Conservation (phyloP, 2,113 vertebrate genomes). For the Bothrops jararaca region DNA sequence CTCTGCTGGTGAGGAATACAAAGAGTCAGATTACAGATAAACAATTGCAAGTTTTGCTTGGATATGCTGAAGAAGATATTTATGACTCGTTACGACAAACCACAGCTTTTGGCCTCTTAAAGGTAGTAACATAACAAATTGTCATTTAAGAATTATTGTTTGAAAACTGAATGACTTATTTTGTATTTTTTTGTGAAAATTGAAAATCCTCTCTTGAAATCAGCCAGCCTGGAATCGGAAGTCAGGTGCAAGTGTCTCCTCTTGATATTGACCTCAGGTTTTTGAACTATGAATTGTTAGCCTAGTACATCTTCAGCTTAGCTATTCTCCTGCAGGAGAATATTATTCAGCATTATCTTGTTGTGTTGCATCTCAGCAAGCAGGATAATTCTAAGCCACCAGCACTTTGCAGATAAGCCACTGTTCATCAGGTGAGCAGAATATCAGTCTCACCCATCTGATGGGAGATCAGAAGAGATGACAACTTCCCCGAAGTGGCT, state of each 20-base stretch:
- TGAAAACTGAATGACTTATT: background rate
- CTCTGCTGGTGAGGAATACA: constrained; percentile 83
- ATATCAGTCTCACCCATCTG: background rate
- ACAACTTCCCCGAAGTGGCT: background rate
- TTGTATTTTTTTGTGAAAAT: background rate
- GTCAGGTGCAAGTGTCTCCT: background rate
- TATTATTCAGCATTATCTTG: background rate
- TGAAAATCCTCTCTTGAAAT: background rate
- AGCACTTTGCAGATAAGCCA: background rate
- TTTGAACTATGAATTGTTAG: background rate
- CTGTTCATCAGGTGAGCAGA: background rate
- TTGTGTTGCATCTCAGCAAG: background rate
- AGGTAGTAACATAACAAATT: constrained; percentile 66
- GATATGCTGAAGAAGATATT: constrained; percentile 96
- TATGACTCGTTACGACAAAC: constrained; percentile 91
- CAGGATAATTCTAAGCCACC: background rate
- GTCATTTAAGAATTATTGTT: background rate
- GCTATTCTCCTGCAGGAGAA: background rate
- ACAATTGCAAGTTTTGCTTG: constrained; percentile 91
- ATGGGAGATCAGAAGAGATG: background rate
- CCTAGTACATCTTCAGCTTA: background rate
- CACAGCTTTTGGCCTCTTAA: constrained; percentile 92
- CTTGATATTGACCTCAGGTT: background rate
- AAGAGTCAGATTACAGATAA: constrained; percentile 82
- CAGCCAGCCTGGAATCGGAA: background rate